A percentile compares a stretch with the other conserved stretches of the same genome.
Evolutionary conservation across 1,140 invertebrate genomes (phyloP).

Genomic region (Arctopsyche grandis): DNA sequence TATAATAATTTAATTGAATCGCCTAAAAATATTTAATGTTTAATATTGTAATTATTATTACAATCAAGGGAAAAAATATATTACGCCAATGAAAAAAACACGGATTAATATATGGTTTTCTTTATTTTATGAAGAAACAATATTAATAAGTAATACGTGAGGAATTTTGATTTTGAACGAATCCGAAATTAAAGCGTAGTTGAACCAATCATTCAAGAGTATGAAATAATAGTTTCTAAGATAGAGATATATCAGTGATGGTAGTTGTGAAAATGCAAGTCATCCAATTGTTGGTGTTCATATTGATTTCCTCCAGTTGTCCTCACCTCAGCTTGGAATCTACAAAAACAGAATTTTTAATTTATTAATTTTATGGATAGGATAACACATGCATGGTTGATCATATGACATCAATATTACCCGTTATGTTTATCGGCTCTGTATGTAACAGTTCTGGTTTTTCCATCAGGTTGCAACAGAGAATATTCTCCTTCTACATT

Average conservation of each 20-base stretch:
- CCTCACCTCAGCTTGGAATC: constrained; percentile 47
- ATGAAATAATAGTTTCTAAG: too few relatives aligned
- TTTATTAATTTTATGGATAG: neutral
- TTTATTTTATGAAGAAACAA: too few relatives aligned
- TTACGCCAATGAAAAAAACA: too few relatives aligned
- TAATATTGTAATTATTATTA: too few relatives aligned
- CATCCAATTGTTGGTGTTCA: constrained; percentile 30
- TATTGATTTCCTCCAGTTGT: constrained; percentile 46
- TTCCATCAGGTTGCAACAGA: constrained; percentile 68
- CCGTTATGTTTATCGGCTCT: constrained; percentile 68
- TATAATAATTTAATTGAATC: too few relatives aligned
- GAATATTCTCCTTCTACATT: constrained; percentile 71
- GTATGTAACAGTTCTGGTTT: constrained; percentile 68
- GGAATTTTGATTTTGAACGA: too few relatives aligned
- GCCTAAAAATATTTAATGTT: too few relatives aligned
- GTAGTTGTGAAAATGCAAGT: constrained; percentile 34
- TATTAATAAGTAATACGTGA: too few relatives aligned
- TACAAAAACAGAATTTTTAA: constrained; percentile 21
- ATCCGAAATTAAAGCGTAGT: too few relatives aligned
- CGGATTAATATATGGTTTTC: too few relatives aligned
- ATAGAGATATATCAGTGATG: neutral
- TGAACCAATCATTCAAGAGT: too few relatives aligned
- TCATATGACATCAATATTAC: constrained; percentile 52
- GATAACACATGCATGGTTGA: neutral
- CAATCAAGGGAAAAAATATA: too few relatives aligned